Evolutionary conservation across 2,888 invertebrate species (phyloP).

Genomic region (Leuctra nigra): DNA sequence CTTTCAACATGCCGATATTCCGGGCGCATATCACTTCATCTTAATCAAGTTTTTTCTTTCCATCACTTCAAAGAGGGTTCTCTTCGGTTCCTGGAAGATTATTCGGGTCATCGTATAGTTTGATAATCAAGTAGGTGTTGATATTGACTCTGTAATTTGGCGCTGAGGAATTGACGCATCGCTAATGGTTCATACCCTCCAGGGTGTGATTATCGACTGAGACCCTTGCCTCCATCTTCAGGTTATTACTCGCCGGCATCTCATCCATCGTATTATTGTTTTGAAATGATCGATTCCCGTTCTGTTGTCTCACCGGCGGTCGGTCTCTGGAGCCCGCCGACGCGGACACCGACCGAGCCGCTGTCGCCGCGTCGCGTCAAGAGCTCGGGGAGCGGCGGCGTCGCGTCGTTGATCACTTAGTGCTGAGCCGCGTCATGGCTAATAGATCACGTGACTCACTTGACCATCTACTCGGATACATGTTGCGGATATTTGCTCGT

Average conservation of each 20-base stretch:
- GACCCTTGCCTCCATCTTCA: not conserved
- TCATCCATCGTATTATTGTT: not conserved
- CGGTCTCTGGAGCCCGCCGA: not conserved
- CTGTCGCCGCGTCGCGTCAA: not conserved
- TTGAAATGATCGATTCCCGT: constrained; percentile 12
- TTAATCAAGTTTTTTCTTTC: not conserved
- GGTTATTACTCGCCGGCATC: not conserved
- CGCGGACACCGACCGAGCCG: not conserved
- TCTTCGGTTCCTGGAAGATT: not conserved
- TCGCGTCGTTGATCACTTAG: constrained; percentile 15
- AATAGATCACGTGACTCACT: not conserved
- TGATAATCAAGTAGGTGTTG: not conserved
- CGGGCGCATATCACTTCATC: not conserved
- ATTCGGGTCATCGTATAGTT: not conserved
- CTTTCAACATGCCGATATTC: not conserved
- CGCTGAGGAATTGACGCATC: constrained; percentile 1
- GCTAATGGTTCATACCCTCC: not conserved
- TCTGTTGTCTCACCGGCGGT: not conserved
- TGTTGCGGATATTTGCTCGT: too few species aligned
- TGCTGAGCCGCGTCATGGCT: not conserved
- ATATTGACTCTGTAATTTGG: not conserved
- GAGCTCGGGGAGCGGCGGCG: constrained; percentile 10
- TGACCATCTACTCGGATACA: too few species aligned
- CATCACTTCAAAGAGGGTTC: not conserved
- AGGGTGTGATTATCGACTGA: constrained; percentile 5